phyloP scores from a whole-genome alignment of 2,113 vertebrate genomes.

The Antennarius striatus region DNA sequence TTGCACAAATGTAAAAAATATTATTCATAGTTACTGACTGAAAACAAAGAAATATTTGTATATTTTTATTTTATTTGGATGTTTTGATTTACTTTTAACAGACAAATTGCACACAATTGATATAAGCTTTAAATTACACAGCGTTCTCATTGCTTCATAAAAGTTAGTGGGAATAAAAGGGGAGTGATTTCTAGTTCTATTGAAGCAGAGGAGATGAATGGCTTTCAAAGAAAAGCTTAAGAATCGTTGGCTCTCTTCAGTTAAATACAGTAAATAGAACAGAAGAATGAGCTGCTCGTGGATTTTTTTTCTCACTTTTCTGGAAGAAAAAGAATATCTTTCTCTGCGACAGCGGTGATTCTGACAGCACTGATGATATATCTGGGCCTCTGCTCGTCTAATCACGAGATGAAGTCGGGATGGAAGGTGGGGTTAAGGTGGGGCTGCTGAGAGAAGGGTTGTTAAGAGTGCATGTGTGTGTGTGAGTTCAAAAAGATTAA shows the following conservation, averaged over 20 bases:
- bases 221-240: conserved; percentile 21
- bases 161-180: background rate
- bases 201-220: conserved; percentile 15
- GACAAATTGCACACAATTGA: background rate
- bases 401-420: conserved; percentile 22
- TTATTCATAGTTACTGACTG: too few species aligned
- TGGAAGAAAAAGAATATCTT: background rate
- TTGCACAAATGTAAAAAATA: too few species aligned
- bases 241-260: conserved; percentile 8
- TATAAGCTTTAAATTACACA: background rate
- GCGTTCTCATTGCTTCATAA: background rate
- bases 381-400: conserved; percentile 35
- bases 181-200: background rate
- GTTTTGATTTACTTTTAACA: too few species aligned
- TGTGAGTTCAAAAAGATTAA: conserved; percentile 73
- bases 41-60: too few species aligned
- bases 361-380: conserved; percentile 35
- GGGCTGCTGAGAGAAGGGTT: background rate
- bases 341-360: conserved; percentile 24
- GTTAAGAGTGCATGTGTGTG: conserved; percentile 27
- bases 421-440: conserved; percentile 24
- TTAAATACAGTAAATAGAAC: conserved; percentile 5
- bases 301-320: too few species aligned
- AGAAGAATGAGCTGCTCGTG: background rate
- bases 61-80: too few species aligned